Evolutionary conservation across 2,113 vertebrate genomes (phyloP).

Genomic region (Sinocyclocheilus rhinocerous): DNA sequence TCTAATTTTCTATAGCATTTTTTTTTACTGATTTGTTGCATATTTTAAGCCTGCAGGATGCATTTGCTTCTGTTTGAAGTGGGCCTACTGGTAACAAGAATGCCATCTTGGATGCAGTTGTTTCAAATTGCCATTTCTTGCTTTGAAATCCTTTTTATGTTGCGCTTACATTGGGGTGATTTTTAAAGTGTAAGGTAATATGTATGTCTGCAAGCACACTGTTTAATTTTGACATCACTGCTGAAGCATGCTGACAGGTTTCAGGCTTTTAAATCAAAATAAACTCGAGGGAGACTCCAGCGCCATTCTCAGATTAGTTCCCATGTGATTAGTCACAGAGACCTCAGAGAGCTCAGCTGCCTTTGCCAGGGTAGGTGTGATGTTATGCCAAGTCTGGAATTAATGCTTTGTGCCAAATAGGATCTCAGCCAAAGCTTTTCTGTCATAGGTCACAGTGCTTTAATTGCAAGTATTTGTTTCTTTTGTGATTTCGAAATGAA

Average conservation of each 20-base stretch:
- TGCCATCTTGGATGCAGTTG: not conserved
- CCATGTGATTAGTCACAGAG: not conserved
- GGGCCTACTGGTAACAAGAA: not conserved
- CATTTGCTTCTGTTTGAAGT: not conserved
- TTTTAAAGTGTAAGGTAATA: not conserved
- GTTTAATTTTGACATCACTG: not conserved
- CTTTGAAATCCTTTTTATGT: constrained; percentile 8
- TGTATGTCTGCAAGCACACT: not conserved
- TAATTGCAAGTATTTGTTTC: constrained; percentile 1
- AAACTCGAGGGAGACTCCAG: constrained; percentile 6
- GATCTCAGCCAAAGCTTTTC: constrained; percentile 11
- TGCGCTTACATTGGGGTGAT: not conserved
- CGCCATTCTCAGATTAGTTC: not conserved
- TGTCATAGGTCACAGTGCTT: not conserved
- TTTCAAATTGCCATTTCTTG: not conserved
- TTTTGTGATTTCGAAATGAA: not conserved
- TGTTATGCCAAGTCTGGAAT: constrained; percentile 22
- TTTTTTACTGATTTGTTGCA: not conserved
- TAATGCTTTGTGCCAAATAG: not conserved
- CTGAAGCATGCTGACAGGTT: not conserved
- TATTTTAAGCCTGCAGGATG: constrained; percentile 8
- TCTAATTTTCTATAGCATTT: not conserved
- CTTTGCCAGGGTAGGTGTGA: not conserved
- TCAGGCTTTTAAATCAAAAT: constrained; percentile 20
- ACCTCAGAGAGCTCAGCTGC: not conserved